Evolutionary conservation across 2,888 invertebrate genomes (phyloP).

Genomic region (Rhogogaster chlorosoma): DNA sequence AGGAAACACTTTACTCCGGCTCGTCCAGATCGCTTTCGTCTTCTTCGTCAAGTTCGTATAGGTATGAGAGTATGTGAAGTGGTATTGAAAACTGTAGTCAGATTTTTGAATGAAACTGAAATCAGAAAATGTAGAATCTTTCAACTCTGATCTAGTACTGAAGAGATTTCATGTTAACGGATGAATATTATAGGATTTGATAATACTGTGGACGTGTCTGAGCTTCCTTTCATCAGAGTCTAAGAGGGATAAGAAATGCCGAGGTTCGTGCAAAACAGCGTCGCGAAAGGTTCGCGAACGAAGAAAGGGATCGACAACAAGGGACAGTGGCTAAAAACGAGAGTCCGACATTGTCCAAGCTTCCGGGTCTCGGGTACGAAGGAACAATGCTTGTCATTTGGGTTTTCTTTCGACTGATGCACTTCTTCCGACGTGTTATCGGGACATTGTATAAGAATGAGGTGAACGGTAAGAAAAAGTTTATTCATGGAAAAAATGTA

Average conservation of each 20-base stretch:
- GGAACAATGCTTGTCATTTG: conserved; percentile 23
- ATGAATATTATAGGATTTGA: background rate
- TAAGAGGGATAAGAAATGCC: background rate
- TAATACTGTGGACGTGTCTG: background rate
- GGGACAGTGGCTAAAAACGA: background rate
- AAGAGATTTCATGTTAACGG: background rate
- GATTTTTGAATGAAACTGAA: background rate
- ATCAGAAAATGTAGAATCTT: background rate
- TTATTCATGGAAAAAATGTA: background rate
- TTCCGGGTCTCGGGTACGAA: conserved; percentile 20
- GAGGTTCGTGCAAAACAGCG: conserved; percentile 17
- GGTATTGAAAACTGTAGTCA: background rate
- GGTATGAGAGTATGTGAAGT: background rate
- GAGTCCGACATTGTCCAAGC: conserved; percentile 33
- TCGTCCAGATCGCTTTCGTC: background rate
- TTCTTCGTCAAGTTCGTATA: background rate
- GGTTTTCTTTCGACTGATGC: conserved; percentile 21
- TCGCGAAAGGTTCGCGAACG: background rate
- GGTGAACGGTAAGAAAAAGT: background rate
- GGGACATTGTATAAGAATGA: background rate
- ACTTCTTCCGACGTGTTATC: conserved; percentile 24
- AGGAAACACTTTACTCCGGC: background rate
- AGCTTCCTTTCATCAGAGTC: background rate
- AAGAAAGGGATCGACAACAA: conserved; percentile 6
- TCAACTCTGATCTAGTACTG: background rate